phyloP scores from a whole-genome alignment of 2,113 vertebrate species.

The Cyprinodon tularosa region DNA sequence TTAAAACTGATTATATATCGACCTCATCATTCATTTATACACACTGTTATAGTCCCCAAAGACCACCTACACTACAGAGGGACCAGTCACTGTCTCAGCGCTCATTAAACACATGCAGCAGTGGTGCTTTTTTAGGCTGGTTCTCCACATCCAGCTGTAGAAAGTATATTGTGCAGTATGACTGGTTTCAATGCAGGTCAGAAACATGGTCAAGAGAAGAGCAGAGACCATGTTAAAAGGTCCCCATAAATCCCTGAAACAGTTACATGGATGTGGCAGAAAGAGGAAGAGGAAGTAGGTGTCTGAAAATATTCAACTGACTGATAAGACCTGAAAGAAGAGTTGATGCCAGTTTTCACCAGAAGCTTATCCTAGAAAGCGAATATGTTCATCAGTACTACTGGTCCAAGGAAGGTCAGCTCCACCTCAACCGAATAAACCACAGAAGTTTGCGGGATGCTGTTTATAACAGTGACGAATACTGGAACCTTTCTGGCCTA shows the following conservation, averaged over 20 bases:
- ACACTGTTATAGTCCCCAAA: conserved; percentile 12
- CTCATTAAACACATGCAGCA: conserved; percentile 49
- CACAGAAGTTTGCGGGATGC: too few species aligned
- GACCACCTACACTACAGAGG: conserved; percentile 24
- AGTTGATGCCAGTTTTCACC: background rate
- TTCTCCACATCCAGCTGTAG: conserved; percentile 1
- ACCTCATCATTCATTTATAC: background rate
- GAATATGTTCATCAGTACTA: too few species aligned
- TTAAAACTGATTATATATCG: background rate
- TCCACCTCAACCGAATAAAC: too few species aligned
- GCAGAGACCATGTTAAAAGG: background rate
- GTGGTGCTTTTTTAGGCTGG: conserved; percentile 12
- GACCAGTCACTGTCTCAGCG: conserved; percentile 7
- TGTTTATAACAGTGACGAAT: too few species aligned
- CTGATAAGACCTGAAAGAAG: background rate
- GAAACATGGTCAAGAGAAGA: background rate
- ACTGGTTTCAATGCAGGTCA: background rate
- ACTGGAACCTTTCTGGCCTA: too few species aligned
- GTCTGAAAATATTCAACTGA: background rate
- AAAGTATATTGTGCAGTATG: conserved; percentile 22
- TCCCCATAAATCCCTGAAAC: background rate
- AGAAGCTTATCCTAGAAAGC: too few species aligned
- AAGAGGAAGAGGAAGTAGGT: background rate
- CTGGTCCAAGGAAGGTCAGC: too few species aligned
- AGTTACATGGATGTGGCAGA: background rate